phyloP scores from a whole-genome alignment of 2,797 vertebrate species.

The Hozukius guyotensis region DNA sequence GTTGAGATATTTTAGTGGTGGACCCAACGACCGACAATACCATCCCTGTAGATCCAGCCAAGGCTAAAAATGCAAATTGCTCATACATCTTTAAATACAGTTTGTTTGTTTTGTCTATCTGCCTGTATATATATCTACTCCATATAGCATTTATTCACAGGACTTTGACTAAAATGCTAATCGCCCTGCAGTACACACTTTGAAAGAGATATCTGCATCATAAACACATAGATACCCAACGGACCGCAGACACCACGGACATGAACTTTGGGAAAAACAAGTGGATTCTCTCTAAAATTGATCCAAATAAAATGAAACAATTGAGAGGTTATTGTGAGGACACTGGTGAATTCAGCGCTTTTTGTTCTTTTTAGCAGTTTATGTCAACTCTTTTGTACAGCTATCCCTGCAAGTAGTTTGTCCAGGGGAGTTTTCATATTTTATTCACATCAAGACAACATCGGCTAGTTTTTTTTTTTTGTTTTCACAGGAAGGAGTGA shows the following conservation, averaged over 20 bases:
- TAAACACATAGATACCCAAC: not conserved
- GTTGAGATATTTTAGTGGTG: not conserved
- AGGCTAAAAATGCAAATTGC: not conserved
- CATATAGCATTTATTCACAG: not conserved
- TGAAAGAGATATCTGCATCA: constrained; percentile 13
- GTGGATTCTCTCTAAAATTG: not conserved
- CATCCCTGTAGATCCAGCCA: not conserved
- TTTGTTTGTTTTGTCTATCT: not conserved
- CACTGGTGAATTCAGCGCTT: constrained; percentile 15
- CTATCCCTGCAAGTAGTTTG: constrained; percentile 12
- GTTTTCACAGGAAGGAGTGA: not conserved
- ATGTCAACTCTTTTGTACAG: constrained; percentile 16
- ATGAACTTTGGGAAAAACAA: constrained; percentile 14
- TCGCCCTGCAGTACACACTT: not conserved
- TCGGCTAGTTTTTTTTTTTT: constrained; percentile 1
- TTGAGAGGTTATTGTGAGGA: constrained; percentile 18
- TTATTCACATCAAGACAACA: constrained; percentile 44
- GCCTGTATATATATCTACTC: not conserved
- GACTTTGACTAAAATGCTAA: constrained; percentile 7
- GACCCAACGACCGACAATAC: not conserved
- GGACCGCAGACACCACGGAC: not conserved
- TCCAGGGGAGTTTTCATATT: constrained; percentile 36
- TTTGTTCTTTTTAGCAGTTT: constrained; percentile 16
- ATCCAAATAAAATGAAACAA: constrained; percentile 30
- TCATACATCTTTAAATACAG: not conserved